Conservation (phyloP, 2,888 invertebrate species). For the Flexamia atlantica region DNA sequence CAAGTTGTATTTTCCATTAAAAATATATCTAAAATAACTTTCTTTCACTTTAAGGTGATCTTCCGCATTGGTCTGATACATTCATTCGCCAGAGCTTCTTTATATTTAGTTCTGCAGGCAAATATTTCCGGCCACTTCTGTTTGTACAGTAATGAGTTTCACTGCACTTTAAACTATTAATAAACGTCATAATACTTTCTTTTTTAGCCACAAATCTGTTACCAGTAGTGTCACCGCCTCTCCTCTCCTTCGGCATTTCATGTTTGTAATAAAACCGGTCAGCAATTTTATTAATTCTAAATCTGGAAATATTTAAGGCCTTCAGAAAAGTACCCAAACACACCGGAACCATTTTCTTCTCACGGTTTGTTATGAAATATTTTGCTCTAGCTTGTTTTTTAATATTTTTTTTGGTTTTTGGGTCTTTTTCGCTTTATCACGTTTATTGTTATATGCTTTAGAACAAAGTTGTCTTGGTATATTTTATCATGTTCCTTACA, state of each 20-base stretch:
- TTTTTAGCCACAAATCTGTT: constrained; percentile 55
- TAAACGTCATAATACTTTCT: constrained; percentile 34
- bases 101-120: constrained; percentile 50
- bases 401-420: constrained; percentile 2
- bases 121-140: constrained; percentile 36
- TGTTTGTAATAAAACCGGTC: too few relatives aligned
- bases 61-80: constrained; percentile 12
- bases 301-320: constrained; percentile 50
- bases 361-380: constrained; percentile 22
- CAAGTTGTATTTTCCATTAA: constrained; percentile 52
- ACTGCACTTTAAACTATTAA: constrained; percentile 49
- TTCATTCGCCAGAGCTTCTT: constrained; percentile 40
- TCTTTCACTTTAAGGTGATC: constrained; percentile 51
- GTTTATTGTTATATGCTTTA: constrained; percentile 36
- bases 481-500: constrained; percentile 52
- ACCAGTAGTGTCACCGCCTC: constrained; percentile 45
- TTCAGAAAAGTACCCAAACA: constrained; percentile 52
- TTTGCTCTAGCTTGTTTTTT: constrained; percentile 41
- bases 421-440: constrained; percentile 45
- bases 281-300: constrained; percentile 31
- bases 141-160: constrained; percentile 49
- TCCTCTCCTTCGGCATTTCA: constrained; percentile 22
- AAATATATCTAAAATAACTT: constrained; percentile 54
- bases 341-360: constrained; percentile 57
- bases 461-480: constrained; percentile 61